These are phyloP conservation scores for Pristionchus entomophagus DNA, from an alignment of 2,888 invertebrate genomes.

Conservation along the genomic window DNA sequence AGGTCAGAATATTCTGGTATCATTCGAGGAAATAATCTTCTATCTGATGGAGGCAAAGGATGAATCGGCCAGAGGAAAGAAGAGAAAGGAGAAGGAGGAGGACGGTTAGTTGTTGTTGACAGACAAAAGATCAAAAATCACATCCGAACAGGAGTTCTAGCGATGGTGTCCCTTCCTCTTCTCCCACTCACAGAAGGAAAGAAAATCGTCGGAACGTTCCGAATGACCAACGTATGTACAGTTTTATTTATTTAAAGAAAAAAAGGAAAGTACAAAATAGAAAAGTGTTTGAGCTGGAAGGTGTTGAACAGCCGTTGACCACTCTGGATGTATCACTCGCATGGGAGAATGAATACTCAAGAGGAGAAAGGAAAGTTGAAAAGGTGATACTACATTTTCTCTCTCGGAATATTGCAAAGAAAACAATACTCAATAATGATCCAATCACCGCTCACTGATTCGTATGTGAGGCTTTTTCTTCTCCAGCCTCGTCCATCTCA, in stretches of 20 bases:
- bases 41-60: conserved; percentile 56
- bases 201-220: conserved; percentile 20
- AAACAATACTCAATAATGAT: background rate
- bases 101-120: background rate
- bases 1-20: background rate
- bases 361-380: background rate
- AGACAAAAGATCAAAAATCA: background rate
- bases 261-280: background rate
- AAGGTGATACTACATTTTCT: background rate
- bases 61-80: background rate
- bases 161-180: conserved; percentile 34
- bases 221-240: background rate
- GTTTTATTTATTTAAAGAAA: background rate
- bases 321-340: conserved; percentile 29
- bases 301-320: background rate
- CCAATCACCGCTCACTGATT: too few species aligned
- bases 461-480: too few species aligned
- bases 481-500: background rate
- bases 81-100: conserved; percentile 42
- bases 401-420: background rate
- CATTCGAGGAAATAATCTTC: conserved; percentile 60
- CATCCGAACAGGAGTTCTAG: conserved; percentile 12
- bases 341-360: conserved; percentile 15
- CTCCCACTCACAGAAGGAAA: conserved; percentile 19
- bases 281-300: background rate